Base-by-base conservation (phyloP, 1,140 invertebrate species). In the Rhyacophila brunnea region DNA sequence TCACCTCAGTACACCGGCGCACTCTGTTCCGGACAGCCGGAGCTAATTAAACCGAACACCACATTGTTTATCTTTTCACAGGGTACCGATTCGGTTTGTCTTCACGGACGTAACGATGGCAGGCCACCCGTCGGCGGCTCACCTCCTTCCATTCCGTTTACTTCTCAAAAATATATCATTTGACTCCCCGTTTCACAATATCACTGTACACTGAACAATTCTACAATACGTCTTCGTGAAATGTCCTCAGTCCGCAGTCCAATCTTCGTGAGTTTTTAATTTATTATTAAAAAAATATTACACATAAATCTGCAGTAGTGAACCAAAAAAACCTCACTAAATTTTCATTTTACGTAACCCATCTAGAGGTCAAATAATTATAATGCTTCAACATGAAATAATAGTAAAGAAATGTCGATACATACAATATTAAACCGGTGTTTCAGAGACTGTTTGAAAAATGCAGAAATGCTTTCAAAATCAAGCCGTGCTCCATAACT, bases 191-290 rank as follows among this genome's bases (percentile, higher is more conserved):
- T 20, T 55, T 48, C 44, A 54, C 44, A 48, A 36, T 19, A 23
- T 58, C 61, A 64, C 62, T 60, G 32, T 60, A 54, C 62, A 64
- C 62, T 60, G 19, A 48, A 52, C 47, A 57, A 51, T 56, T 42
- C 14, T 35, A 13, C 15, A 44, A 60, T 28, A 56, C 52, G 57
- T 57, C n/a, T n/a, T n/a, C 34, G 42, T 28, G 23, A 51, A 51
- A 40, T 64, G 51, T 63, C 51, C 54, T 55, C 50, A 43, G 35
- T 56, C 48, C 47, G 36, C 49, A 56, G 51, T 61, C 45, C 46
- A 53, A 28, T 28, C 23, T 28, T 56, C 34, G 45, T 43, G 58
- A 46, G 45, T 52, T 60, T 42, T 15, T 18, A 44, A 49, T 57
- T 49, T 57, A 49, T 38, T 28, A 9, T 48, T 62, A 58, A 58